phyloP scores from a whole-genome alignment of 2,888 invertebrate genomes.

The Spisula subtruncata region DNA sequence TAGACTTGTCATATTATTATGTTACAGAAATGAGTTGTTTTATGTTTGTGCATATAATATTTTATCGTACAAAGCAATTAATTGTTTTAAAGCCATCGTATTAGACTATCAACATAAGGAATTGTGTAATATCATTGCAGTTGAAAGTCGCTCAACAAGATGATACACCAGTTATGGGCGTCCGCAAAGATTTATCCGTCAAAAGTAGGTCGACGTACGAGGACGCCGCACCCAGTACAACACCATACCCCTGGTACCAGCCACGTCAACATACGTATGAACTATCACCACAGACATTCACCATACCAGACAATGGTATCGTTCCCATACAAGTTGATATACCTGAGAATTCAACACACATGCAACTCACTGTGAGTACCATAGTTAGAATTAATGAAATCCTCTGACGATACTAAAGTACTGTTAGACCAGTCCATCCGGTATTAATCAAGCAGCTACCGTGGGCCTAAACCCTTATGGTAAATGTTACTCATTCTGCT shows the following conservation, averaged over 20 bases:
- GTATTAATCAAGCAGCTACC: too few species aligned
- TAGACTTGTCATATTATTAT: too few species aligned
- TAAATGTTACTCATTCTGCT: too few species aligned
- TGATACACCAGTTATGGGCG: slow-evolving; percentile 79
- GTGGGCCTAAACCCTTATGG: neutral
- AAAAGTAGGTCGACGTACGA: slow-evolving; percentile 72
- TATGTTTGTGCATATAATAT: too few species aligned
- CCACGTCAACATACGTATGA: slow-evolving; percentile 67
- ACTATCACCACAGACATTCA: slow-evolving; percentile 65
- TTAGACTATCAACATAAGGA: too few species aligned
- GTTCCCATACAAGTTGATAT: slow-evolving; percentile 77
- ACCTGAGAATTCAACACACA: slow-evolving; percentile 77
- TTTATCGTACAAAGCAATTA: too few species aligned
- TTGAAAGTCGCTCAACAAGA: slow-evolving; percentile 84
- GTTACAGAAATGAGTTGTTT: too few species aligned
- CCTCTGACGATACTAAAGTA: too few species aligned
- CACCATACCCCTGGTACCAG: slow-evolving; percentile 67
- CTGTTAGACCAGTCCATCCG: too few species aligned
- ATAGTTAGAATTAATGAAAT: too few species aligned
- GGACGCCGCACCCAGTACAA: slow-evolving; percentile 39
- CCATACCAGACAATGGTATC: slow-evolving; percentile 77
- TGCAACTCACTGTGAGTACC: slow-evolving; percentile 71
- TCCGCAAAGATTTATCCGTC: slow-evolving; percentile 63
- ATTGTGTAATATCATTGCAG: slow-evolving; percentile 67
- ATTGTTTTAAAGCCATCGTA: too few species aligned